Evolutionary conservation across 2,888 invertebrate genomes (phyloP), one percentile per base, ranked within the genome.

Genomic region (Panopea generosa): DNA sequence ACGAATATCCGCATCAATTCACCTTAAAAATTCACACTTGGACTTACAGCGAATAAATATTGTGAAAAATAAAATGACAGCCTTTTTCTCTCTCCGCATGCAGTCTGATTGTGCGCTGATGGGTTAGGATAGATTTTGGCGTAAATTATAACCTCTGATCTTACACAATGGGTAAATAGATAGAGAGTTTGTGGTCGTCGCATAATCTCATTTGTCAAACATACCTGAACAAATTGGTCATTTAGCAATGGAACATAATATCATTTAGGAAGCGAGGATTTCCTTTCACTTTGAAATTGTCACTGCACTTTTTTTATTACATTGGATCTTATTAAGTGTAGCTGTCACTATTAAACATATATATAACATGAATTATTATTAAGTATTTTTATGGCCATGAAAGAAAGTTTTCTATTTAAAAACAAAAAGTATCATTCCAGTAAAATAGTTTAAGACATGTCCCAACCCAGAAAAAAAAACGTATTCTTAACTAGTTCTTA

Each of bases 131-230:
- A 71, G 45, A 59, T 55, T 53, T 67, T 62, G 33, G 63, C 55
- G 71, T 68, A 62, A 77, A 77, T 72, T 68, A 77, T 77, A 63
- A 63, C 77, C 77, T 72, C 59, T 2, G 38, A 33, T 27, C 27
- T 55, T n/a, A 20, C 1, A 60, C 53, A 45, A 53, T 49, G 45
- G 47, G 18, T 26, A 29, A 20, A 52, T n/a, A 53, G 55, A 55
- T 38, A 47, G 40, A 4, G 38, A 47, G 20, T 59, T 40, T 43
- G 45, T 38, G 53, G 49, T n/a, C 22, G 6, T 29, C 20, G 22
- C 18, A 43, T 45, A 59, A 24, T 43, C 57, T 68, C 50, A 38
- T 68, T 68, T 59, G 33, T 49, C n/a, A 53, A 33, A 18, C 50
- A 20, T 61, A 55, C 61, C 61, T 45, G 55, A 69, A 69, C 69